phyloP scores from a whole-genome alignment of 1,140 invertebrate genomes.

The Danaus plexippus region DNA sequence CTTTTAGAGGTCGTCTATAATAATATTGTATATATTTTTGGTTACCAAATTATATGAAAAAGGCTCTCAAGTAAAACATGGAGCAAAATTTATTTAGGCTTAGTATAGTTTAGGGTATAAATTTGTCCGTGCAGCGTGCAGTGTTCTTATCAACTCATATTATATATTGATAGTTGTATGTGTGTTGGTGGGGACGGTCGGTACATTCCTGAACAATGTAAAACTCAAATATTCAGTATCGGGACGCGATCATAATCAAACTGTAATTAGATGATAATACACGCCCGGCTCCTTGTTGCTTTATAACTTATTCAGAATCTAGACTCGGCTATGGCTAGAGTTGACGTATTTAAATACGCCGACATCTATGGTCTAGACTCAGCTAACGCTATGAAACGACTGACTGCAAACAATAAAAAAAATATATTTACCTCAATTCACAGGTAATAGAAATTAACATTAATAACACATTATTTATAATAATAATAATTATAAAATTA shows the following conservation, averaged over 20 bases:
- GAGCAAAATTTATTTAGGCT: too few species aligned
- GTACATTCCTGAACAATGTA: conserved; percentile 36
- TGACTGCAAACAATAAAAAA: too few species aligned
- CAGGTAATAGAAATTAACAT: too few species aligned
- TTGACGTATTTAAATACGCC: conserved; percentile 14
- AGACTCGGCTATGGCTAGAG: conserved; percentile 1
- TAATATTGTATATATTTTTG: not conserved
- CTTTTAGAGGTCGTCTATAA: not conserved
- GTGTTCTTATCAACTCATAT: too few species aligned
- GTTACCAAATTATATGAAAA: too few species aligned
- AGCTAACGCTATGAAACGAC: too few species aligned
- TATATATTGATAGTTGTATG: too few species aligned
- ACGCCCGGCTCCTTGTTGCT: conserved; percentile 15
- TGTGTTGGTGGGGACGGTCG: conserved; percentile 4
- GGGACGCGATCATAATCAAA: conserved; percentile 55
- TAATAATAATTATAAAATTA: too few species aligned
- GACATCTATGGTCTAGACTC: not conserved
- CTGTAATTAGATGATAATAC: conserved; percentile 54
- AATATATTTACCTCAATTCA: too few species aligned
- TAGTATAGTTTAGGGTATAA: not conserved
- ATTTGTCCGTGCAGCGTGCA: not conserved
- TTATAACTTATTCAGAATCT: too few species aligned
- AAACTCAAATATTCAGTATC: conserved; percentile 55
- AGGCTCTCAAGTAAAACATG: too few species aligned
- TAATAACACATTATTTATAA: too few species aligned